These are phyloP conservation scores for Ashinkailepas kermadecensis DNA, from an alignment of 2,888 invertebrate species.

Conservation along the genomic window DNA sequence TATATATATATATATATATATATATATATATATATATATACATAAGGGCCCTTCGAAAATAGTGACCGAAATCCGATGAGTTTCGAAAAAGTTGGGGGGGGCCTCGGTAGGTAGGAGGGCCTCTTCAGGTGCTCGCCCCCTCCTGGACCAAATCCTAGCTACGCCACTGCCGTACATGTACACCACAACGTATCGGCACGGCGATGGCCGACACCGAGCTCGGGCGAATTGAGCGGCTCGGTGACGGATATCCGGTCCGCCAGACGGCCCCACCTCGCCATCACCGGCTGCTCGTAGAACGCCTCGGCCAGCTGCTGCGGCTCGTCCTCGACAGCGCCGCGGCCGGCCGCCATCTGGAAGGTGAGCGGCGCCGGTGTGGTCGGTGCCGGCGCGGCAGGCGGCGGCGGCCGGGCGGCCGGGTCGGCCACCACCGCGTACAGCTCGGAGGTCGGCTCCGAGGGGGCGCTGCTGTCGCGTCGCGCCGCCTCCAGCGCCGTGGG, in stretches of 20 bases:
- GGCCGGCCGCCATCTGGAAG: no score
- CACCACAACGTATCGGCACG: no score
- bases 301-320: not conserved
- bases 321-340: not conserved
- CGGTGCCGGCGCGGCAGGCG: not conserved
- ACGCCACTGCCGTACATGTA: no score
- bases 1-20: not conserved
- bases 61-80: not conserved
- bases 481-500: not conserved
- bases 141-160: no score
- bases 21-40: not conserved
- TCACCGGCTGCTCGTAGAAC: not conserved
- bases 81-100: no score
- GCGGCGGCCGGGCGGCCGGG: not conserved
- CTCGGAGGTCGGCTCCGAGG: not conserved
- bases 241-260: no score
- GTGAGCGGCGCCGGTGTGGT: no score
- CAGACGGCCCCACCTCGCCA: not conserved
- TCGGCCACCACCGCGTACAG: constrained; percentile 22
- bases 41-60: not conserved
- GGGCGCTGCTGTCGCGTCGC: not conserved
- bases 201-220: no score
- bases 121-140: no score
- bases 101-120: no score
- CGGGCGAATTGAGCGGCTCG: no score